Percentiles rank a stretch among this genome's conserved stretches.
These are phyloP conservation scores for Lycaena phlaeas DNA, from an alignment of 2,888 invertebrate species.

Conservation along the genomic window DNA sequence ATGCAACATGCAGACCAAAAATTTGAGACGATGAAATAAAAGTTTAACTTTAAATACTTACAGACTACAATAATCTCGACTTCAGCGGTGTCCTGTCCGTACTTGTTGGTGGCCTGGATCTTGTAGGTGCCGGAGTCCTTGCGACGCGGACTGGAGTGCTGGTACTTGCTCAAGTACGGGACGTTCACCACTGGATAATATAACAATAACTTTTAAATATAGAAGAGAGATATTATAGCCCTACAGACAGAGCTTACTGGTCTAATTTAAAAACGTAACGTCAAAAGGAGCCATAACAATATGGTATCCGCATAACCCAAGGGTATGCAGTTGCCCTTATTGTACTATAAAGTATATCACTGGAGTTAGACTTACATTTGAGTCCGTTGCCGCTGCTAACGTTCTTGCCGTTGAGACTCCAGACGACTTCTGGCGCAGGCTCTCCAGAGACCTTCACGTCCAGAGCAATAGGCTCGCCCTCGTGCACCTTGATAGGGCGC, in stretches of 20 bases:
- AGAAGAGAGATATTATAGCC: too few relatives aligned
- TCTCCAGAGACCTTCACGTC: slow-evolving; percentile 94
- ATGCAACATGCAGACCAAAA: too few relatives aligned
- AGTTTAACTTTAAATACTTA: too few relatives aligned
- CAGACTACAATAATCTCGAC: slow-evolving; percentile 91
- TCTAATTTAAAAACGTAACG: too few relatives aligned
- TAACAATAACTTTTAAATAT: not conserved
- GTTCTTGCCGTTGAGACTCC: slow-evolving; percentile 88
- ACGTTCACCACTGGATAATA: slow-evolving; percentile 78
- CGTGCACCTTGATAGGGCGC: slow-evolving; percentile 88
- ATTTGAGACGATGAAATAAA: too few relatives aligned
- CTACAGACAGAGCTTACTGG: too few relatives aligned
- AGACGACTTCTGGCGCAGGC: slow-evolving; percentile 90
- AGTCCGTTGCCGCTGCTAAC: slow-evolving; percentile 74
- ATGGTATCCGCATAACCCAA: too few relatives aligned
- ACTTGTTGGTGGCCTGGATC: slow-evolving; percentile 89
- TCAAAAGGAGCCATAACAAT: too few relatives aligned
- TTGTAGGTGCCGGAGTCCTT: slow-evolving; percentile 93
- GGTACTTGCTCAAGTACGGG: slow-evolving; percentile 90
- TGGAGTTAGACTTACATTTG: slow-evolving; percentile 54
- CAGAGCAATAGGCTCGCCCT: slow-evolving; percentile 90
- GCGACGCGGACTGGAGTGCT: slow-evolving; percentile 87
- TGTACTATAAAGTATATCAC: too few relatives aligned
- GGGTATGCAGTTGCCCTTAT: too few relatives aligned
- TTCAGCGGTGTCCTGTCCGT: slow-evolving; percentile 91